These are phyloP conservation scores for Turdus rufiventris DNA, from an alignment of 2,113 vertebrate genomes.

Conservation along the genomic window DNA sequence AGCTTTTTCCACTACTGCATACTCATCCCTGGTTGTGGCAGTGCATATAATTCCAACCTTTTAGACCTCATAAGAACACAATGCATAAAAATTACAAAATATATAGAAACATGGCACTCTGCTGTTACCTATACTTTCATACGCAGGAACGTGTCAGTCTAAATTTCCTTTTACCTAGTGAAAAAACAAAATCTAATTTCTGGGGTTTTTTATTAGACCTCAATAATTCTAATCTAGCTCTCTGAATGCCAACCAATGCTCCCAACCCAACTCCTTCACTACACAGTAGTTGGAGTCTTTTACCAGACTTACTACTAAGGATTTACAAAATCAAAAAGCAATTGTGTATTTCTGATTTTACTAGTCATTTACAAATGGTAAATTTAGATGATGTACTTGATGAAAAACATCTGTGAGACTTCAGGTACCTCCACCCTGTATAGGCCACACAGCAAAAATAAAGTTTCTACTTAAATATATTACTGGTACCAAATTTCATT, in stretches of 20 bases:
- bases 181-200: neutral
- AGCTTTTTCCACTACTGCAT: neutral
- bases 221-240: neutral
- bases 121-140: neutral
- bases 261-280: neutral
- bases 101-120: neutral
- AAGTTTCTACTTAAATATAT: neutral
- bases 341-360: neutral
- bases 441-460: neutral
- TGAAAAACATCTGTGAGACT: neutral
- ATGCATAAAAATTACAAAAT: neutral
- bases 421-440: rapidly evolving
- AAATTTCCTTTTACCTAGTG: neutral
- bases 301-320: neutral
- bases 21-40: neutral
- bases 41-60: neutral
- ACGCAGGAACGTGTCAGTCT: neutral
- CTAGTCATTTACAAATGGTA: neutral
- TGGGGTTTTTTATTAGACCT: neutral
- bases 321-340: neutral
- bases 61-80: neutral
- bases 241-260: neutral
- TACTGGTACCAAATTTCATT: neutral
- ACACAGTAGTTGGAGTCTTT: neutral
- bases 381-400: rapidly evolving